Base-by-base conservation (phyloP, 1,140 invertebrate species). In the Hycleus cichorii region DNA sequence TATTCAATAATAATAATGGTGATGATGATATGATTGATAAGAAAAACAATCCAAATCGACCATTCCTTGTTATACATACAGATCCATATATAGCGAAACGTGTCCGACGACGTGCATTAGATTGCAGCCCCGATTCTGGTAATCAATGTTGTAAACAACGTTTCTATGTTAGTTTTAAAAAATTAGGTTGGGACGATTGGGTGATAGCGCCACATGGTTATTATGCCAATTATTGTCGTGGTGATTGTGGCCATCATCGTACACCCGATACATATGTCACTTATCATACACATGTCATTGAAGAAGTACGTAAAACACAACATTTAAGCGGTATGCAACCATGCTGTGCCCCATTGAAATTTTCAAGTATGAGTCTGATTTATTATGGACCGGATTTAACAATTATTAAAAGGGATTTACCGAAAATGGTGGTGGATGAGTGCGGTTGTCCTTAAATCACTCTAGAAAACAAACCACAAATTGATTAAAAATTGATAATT, bases 371-470 rank as follows among this genome's bases (percentile, higher is more conserved):
- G 82, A 93, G 91, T 49, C 79, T 97, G 64, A 93, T 96, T 65
- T 96, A 97, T 76, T 93, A 93, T 76, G 91, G 91, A 59, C 86
- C 88, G 47, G 87, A 92, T 75, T 84, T 85, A 57, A 93, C 91
- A 74, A 92, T 96, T 70, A 91, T 96, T 72, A 95, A 95, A 74
- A 82, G 91, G 64, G 91, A 95, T 77, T 78, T 97, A 69, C 93
- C 93, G 62, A 93, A 94, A 80, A 97, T 97, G 93, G 89, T 95
- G 59, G 91, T 96, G 32, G 91, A 95, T 74, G 90, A 95, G 78
- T 97, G 94, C 76, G 93, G 93, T 51, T 97, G 94, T 77, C 89
- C 91, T 54, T 95, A 83, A 76, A 69, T 47, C 25, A 43, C 8
- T 40, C 18, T 18, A 1, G 18, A 18, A 18, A 18, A 18, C 18